Percentiles rank a stretch among this genome's conserved stretches.
phyloP scores from a whole-genome alignment of 1,140 invertebrate genomes.

The Physella acuta region DNA sequence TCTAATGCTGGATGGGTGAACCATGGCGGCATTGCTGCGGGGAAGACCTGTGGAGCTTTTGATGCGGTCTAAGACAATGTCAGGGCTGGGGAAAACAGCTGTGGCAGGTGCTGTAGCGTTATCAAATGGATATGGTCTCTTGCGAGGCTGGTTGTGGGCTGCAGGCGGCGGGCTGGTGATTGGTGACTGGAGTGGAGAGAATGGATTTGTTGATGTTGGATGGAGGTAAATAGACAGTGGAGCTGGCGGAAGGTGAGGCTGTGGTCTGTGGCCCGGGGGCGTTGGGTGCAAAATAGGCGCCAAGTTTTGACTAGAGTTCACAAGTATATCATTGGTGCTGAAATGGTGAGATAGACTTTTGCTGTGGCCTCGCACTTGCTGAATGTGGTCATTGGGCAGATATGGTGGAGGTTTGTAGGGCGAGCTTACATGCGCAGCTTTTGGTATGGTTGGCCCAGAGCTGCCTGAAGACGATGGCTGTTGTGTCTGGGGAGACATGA shows the following conservation, averaged over 20 bases:
- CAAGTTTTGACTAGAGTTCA: conserved; percentile 17
- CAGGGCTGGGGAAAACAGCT: conserved; percentile 19
- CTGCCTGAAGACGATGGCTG: conserved; percentile 2
- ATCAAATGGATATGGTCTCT: conserved; percentile 19
- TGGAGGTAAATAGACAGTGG: conserved; percentile 12
- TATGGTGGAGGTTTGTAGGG: conserved; percentile 14
- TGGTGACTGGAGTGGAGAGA: conserved; percentile 6
- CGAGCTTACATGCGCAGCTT: conserved; percentile 18
- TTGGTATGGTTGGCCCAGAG: not conserved
- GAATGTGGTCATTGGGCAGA: conserved; percentile 17
- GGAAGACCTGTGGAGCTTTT: conserved; percentile 22
- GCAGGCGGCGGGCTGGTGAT: not conserved
- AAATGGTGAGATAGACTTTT: not conserved
- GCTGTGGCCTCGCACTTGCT: not conserved
- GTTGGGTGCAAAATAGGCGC: conserved; percentile 10
- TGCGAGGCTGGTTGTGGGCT: conserved; percentile 16
- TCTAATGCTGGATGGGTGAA: not conserved
- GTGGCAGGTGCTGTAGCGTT: not conserved
- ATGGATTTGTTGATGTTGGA: conserved; percentile 4
- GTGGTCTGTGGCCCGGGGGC: conserved; percentile 9
- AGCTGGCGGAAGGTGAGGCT: conserved; percentile 14
- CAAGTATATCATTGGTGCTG: not conserved
- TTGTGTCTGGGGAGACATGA: not conserved
- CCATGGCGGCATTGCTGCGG: not conserved
- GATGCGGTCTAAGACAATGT: conserved; percentile 23